Conservation (phyloP, 1,140 invertebrate genomes). For the Eufriesea mexicana region DNA sequence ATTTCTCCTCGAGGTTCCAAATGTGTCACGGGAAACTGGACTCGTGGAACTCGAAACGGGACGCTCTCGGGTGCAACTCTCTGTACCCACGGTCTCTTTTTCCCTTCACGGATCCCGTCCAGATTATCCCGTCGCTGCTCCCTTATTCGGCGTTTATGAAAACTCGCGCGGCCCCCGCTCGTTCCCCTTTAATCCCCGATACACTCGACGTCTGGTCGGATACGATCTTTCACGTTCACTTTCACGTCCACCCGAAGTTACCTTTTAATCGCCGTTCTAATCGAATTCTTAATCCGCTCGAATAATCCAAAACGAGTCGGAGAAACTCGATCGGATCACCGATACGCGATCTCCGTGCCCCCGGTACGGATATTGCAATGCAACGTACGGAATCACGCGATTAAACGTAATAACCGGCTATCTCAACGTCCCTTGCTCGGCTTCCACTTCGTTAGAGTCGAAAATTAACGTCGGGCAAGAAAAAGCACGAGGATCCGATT, state of each 20-base stretch:
- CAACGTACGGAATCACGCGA: background rate
- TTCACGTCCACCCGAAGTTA: background rate
- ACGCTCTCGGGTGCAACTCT: background rate
- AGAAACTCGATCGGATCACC: background rate
- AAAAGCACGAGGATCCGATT: no score
- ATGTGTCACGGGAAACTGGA: background rate
- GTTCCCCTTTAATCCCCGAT: background rate
- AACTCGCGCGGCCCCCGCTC: background rate
- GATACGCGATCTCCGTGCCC: background rate
- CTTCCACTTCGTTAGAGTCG: background rate
- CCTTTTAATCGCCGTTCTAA: background rate
- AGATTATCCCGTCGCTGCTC: background rate
- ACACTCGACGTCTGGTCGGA: background rate
- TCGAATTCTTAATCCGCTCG: background rate
- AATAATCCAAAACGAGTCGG: background rate
- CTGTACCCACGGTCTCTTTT: no score
- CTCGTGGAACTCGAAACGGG: slow-evolving; percentile 7
- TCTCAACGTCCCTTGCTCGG: background rate
- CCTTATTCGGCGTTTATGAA: background rate
- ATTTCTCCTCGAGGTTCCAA: background rate
- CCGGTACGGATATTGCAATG: background rate
- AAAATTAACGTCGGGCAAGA: background rate
- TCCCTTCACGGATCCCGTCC: no score
- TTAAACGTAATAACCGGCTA: background rate
- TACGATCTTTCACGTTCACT: background rate